These are phyloP conservation scores for Lanius collurio DNA, from an alignment of 2,113 vertebrate species.

Conservation along the genomic window DNA sequence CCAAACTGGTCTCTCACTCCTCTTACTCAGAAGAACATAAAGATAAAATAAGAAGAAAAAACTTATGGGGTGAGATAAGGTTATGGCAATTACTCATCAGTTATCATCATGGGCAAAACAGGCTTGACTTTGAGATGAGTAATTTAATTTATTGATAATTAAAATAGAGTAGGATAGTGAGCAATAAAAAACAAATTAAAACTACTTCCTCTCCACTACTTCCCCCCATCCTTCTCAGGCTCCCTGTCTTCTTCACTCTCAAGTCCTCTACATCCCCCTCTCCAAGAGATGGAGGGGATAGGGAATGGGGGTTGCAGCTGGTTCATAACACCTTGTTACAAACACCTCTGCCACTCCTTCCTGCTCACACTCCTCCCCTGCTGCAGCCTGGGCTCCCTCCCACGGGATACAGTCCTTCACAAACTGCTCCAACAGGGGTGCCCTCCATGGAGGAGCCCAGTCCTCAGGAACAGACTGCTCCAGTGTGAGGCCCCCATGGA, in stretches of 20 bases:
- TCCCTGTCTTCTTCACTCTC: neutral
- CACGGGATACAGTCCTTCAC: neutral
- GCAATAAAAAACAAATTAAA: neutral
- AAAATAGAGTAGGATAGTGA: neutral
- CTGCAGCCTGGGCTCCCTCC: neutral
- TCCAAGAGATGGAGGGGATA: accelerated
- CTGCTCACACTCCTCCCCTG: neutral
- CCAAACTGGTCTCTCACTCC: neutral
- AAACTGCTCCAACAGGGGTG: neutral
- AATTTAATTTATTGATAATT: neutral
- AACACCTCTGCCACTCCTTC: neutral
- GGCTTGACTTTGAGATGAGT: neutral
- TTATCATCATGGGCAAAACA: neutral
- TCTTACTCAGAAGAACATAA: neutral
- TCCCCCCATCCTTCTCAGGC: neutral
- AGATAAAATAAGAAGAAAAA: neutral
- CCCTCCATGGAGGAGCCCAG: neutral
- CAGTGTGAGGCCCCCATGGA: accelerated
- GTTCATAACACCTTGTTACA: neutral
- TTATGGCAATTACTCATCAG: neutral
- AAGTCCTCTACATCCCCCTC: neutral
- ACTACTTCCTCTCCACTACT: neutral
- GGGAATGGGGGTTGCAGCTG: neutral
- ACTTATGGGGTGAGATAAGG: neutral
- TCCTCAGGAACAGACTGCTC: neutral